These are phyloP conservation scores for Podilymbus podiceps DNA, from an alignment of 2,113 vertebrate genomes.

Conservation along the genomic window DNA sequence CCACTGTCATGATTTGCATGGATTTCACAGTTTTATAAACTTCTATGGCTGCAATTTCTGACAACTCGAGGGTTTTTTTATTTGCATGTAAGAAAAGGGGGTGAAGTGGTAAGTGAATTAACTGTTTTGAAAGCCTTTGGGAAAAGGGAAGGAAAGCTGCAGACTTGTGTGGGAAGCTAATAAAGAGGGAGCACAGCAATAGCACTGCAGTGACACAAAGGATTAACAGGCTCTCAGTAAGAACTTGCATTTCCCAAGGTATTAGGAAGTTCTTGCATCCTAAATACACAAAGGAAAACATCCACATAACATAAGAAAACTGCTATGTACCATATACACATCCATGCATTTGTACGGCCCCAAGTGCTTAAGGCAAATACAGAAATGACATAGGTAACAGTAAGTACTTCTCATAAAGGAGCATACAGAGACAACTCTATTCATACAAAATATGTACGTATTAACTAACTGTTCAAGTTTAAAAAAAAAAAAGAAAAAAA, in stretches of 20 bases:
- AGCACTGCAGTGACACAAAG: not conserved
- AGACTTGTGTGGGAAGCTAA: constrained; percentile 38
- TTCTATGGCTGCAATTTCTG: not conserved
- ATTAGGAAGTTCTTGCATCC: not conserved
- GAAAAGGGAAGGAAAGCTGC: not conserved
- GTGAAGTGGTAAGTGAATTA: not conserved
- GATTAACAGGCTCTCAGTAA: constrained; percentile 15
- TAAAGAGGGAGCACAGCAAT: not conserved
- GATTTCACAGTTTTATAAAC: not conserved
- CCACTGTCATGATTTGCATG: not conserved
- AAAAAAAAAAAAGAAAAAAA: not conserved
- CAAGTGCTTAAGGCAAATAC: not conserved
- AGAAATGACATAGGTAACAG: not conserved
- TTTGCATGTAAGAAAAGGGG: not conserved
- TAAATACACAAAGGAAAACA: not conserved
- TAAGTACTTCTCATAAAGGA: not conserved
- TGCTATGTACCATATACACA: not conserved
- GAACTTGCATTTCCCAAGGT: not conserved
- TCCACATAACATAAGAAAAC: not conserved
- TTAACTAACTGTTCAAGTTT: not conserved
- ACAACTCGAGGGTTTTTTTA: not conserved
- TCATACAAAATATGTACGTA: not conserved
- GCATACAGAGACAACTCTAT: not conserved
- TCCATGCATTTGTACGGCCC: not conserved
- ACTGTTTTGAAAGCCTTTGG: not conserved